phyloP scores from a whole-genome alignment of 2,888 invertebrate species.

The Meiosimyza decipiens region DNA sequence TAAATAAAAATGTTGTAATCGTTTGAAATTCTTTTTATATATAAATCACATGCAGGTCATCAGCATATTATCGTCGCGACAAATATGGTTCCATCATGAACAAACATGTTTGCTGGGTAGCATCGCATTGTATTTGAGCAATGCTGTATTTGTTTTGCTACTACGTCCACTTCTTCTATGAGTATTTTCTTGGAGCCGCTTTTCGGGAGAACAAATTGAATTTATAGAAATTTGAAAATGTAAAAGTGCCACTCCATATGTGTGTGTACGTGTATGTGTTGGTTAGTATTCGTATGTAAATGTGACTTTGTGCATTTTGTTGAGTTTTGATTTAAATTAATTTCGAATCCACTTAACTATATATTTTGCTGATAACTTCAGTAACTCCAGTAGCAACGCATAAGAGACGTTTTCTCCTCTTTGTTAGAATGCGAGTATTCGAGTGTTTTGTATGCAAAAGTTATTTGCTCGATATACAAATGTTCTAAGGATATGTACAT shows the following conservation, averaged over 20 bases:
- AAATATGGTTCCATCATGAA: too few species aligned
- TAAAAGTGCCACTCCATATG: constrained; percentile 26
- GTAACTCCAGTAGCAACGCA: constrained; percentile 13
- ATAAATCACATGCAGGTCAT: too few species aligned
- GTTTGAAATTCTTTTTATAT: too few species aligned
- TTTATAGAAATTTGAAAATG: constrained; percentile 45
- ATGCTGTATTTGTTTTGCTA: constrained; percentile 14
- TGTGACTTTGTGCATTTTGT: constrained; percentile 35
- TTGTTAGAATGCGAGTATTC: not conserved
- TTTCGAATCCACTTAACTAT: constrained; percentile 46
- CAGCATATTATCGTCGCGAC: too few species aligned
- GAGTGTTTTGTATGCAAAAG: constrained; percentile 6
- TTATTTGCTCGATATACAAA: not conserved
- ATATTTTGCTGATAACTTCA: constrained; percentile 27
- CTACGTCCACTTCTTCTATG: not conserved
- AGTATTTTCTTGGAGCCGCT: not conserved
- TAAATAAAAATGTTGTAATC: too few species aligned
- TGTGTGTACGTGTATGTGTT: constrained; percentile 18
- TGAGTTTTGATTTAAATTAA: constrained; percentile 48
- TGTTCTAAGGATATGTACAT: constrained; percentile 1
- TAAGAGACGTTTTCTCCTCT: constrained; percentile 1
- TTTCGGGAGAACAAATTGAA: constrained; percentile 43
- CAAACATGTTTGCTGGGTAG: not conserved
- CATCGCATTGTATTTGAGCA: not conserved
- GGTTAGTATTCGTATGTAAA: constrained; percentile 45